Conservation (phyloP, 2,888 invertebrate species). For the Leptinotarsa haldemani region DNA sequence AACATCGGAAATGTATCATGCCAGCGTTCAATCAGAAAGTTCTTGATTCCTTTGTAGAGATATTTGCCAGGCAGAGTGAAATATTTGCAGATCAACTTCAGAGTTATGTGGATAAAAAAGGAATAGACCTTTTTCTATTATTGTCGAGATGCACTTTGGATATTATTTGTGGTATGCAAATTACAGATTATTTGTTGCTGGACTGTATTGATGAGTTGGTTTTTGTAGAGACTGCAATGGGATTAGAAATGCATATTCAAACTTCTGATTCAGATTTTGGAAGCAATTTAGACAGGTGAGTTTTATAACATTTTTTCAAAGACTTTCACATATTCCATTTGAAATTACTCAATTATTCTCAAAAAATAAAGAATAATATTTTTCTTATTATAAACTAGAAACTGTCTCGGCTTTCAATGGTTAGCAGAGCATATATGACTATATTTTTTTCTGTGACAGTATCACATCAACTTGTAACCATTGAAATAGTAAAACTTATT, state of each 20-base stretch:
- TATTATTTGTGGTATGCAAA: conserved; percentile 70
- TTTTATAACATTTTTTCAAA: no score
- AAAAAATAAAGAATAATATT: no score
- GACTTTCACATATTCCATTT: no score
- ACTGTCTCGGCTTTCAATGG: no score
- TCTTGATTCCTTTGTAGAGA: conserved; percentile 71
- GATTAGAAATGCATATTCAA: conserved; percentile 31
- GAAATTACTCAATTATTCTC: no score
- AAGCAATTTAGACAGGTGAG: conserved; percentile 26
- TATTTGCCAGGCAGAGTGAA: conserved; percentile 72
- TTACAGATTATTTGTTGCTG: background rate
- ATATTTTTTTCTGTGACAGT: no score
- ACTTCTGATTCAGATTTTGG: conserved; percentile 18
- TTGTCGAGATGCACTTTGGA: conserved; percentile 72
- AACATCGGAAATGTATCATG: conserved; percentile 70
- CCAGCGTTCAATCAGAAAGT: conserved; percentile 76
- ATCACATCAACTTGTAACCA: no score
- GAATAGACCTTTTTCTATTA: conserved; percentile 69
- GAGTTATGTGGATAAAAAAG: conserved; percentile 59
- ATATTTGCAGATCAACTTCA: conserved; percentile 67
- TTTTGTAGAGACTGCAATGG: conserved; percentile 33
- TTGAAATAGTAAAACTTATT: no score
- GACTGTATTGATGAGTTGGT: background rate
- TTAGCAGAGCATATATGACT: no score
- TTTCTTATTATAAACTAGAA: no score